Evolutionary conservation across 2,113 vertebrate species (phyloP).

Genomic region (Willisornis vidua): DNA sequence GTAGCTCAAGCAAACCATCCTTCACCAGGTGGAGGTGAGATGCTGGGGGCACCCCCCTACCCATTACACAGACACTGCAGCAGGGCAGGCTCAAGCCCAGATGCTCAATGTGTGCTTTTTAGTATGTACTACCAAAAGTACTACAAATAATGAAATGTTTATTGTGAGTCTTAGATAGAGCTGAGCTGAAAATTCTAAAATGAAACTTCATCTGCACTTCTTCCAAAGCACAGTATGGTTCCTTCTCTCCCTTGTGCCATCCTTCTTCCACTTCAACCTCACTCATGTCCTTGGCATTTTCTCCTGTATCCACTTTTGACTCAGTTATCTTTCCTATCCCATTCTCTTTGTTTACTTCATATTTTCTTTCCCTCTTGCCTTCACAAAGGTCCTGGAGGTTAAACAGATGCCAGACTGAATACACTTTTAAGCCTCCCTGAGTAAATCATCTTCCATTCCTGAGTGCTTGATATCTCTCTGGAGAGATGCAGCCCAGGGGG

Average conservation of each 20-base stretch:
- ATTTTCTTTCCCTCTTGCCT: background rate
- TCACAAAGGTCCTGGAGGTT: background rate
- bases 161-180: background rate
- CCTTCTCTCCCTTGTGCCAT: background rate
- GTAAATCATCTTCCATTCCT: background rate
- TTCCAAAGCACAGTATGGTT: background rate
- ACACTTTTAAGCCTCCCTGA: background rate
- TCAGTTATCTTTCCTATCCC: background rate
- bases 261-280: background rate
- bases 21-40: fast-evolving
- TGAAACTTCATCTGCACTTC: background rate
- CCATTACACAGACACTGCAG: background rate
- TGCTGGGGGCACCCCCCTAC: background rate
- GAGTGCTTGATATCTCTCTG: background rate
- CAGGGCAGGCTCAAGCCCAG: background rate
- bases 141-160: background rate
- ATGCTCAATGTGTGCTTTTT: background rate
- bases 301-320: background rate
- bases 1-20: background rate
- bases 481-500: background rate
- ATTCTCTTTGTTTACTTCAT: background rate
- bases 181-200: background rate
- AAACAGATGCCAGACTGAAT: background rate
- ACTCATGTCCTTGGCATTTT: background rate
- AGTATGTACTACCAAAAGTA: fast-evolving